These are phyloP conservation scores for Hapalemur alaotrensis DNA, from an alignment of 2,797 vertebrate genomes.

Conservation along the genomic window DNA sequence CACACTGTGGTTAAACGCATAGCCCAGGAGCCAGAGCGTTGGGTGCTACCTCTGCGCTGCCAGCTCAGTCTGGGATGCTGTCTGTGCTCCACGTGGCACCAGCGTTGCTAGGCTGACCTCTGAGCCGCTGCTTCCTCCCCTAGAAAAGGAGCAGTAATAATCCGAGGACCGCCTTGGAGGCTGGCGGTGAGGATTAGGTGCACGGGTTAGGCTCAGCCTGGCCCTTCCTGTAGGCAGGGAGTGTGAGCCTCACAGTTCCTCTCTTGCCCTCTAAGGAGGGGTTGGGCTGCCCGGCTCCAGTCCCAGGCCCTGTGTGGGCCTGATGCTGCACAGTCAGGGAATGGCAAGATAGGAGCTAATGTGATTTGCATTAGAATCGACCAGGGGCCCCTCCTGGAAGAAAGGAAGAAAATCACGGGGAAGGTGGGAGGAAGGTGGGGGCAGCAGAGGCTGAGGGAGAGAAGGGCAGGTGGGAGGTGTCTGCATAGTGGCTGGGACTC, in stretches of 20 bases:
- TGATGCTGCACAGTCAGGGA: neutral
- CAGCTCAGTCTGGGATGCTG: too few species aligned
- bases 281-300: neutral
- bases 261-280: neutral
- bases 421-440: neutral
- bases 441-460: too few species aligned
- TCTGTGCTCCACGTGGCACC: rapidly evolving
- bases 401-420: neutral
- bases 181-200: neutral
- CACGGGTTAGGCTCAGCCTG: neutral
- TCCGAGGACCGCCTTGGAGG: neutral
- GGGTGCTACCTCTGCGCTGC: too few species aligned
- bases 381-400: neutral
- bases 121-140: neutral
- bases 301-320: neutral
- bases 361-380: neutral
- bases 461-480: neutral
- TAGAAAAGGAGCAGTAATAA: neutral
- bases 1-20: neutral
- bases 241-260: neutral
- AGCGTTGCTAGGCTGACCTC: neutral
- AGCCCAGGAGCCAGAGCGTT: too few species aligned
- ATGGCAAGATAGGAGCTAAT: neutral
- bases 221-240: too few species aligned
- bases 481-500: neutral